Percentiles rank a stretch among this genome's conserved stretches.
Conservation (phyloP, 2,797 vertebrate genomes). For the Melanotaenia pygmaea region DNA sequence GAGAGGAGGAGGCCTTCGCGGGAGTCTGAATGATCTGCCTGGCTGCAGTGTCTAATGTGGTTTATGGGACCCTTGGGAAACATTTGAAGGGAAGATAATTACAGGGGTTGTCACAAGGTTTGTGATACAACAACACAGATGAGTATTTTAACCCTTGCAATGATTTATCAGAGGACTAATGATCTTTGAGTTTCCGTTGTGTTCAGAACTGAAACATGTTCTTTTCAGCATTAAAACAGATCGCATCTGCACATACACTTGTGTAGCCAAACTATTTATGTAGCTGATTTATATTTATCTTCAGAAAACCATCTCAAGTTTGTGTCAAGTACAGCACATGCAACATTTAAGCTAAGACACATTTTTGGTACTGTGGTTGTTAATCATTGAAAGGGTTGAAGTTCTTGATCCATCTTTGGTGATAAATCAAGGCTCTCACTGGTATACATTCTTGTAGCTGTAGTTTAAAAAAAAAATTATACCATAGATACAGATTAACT, state of each 20-base stretch:
- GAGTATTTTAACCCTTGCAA: constrained; percentile 49
- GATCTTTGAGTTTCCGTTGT: constrained; percentile 41
- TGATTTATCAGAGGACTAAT: constrained; percentile 62
- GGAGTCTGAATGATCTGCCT: constrained; percentile 59
- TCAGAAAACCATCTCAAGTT: not conserved
- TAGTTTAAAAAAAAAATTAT: no score
- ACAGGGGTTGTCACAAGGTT: constrained; percentile 61
- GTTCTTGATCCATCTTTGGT: not conserved
- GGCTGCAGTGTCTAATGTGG: constrained; percentile 71
- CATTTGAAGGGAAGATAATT: constrained; percentile 53
- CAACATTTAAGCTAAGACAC: not conserved
- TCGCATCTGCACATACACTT: not conserved
- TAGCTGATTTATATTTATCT: not conserved
- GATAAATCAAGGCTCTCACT: not conserved
- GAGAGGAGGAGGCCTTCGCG: constrained; percentile 45
- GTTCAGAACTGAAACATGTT: not conserved
- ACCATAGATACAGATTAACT: not conserved
- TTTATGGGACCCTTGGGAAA: constrained; percentile 75
- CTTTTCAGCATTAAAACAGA: not conserved
- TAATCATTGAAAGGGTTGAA: not conserved
- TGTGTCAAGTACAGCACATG: not conserved
- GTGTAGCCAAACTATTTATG: not conserved
- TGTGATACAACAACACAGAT: constrained; percentile 62
- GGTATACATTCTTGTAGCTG: not conserved
- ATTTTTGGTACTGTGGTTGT: not conserved